These are phyloP conservation scores for Lineus longissimus DNA, from an alignment of 1,140 invertebrate species.

Conservation along the genomic window DNA sequence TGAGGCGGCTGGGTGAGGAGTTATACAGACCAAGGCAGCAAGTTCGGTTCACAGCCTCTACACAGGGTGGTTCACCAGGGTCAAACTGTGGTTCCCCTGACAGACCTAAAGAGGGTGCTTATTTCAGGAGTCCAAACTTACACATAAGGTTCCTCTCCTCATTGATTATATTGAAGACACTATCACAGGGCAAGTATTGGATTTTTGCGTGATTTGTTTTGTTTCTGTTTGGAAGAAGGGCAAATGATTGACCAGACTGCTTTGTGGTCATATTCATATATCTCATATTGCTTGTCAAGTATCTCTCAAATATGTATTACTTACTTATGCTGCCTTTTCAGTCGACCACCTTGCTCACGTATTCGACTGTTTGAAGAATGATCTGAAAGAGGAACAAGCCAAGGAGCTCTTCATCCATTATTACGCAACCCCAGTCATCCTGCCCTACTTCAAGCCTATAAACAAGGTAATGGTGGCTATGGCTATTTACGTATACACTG, in stretches of 20 bases:
- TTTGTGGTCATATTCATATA: no score
- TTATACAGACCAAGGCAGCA: constrained; percentile 35
- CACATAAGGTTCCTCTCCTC: constrained; percentile 44
- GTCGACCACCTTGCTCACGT: constrained; percentile 52
- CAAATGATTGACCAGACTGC: no score
- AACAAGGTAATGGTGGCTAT: constrained; percentile 52
- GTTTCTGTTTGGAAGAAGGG: no score
- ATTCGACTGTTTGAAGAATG: constrained; percentile 47
- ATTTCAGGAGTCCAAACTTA: constrained; percentile 40
- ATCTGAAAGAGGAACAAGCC: constrained; percentile 43
- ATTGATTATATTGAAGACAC: constrained; percentile 46
- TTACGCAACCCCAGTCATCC: constrained; percentile 43
- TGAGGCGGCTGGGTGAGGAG: constrained; percentile 50
- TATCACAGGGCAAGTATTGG: constrained; percentile 48
- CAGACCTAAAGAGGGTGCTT: constrained; percentile 31
- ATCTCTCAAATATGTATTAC: no score
- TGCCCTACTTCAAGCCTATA: constrained; percentile 47
- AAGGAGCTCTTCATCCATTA: constrained; percentile 51
- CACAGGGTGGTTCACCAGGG: constrained; percentile 11
- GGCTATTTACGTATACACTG: background rate
- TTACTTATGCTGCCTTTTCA: no score
- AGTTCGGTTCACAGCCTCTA: background rate
- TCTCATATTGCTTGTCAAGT: no score
- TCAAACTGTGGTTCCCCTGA: constrained; percentile 21
- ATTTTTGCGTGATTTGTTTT: no score